Evolutionary conservation across 2,797 vertebrate genomes (phyloP).

Genomic region (Poecilia velifera): DNA sequence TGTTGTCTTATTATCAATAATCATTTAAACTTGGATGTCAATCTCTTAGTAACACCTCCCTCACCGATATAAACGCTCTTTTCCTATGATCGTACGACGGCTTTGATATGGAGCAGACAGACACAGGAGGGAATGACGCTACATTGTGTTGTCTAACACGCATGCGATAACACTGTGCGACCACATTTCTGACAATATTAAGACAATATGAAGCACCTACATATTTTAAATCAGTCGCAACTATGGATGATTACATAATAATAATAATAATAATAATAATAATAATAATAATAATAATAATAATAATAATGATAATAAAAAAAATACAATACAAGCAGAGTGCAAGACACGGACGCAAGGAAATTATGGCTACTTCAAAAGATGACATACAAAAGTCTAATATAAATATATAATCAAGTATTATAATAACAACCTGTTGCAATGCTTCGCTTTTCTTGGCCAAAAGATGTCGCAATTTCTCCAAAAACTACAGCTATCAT

Average conservation of each 20-base stretch:
- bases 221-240: background rate
- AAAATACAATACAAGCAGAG: background rate
- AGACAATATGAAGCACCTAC: background rate
- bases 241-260: background rate
- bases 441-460: background rate
- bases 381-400: background rate
- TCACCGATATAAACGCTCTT: background rate
- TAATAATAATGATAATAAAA: background rate
- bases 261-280: too few relatives aligned
- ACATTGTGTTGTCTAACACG: background rate
- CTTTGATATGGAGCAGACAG: background rate
- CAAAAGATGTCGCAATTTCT: conserved; percentile 40
- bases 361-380: background rate
- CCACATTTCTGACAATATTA: background rate
- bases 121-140: background rate
- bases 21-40: background rate
- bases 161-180: background rate
- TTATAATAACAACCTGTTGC: background rate
- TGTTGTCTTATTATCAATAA: background rate
- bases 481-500: background rate
- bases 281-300: too few relatives aligned
- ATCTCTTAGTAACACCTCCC: background rate
- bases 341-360: background rate
- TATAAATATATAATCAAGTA: background rate
- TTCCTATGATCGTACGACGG: background rate